Evolutionary conservation across 2,113 vertebrate species (phyloP), one percentile per base, ranked within the genome.

Genomic region (Chlorodrepanis virens): DNA sequence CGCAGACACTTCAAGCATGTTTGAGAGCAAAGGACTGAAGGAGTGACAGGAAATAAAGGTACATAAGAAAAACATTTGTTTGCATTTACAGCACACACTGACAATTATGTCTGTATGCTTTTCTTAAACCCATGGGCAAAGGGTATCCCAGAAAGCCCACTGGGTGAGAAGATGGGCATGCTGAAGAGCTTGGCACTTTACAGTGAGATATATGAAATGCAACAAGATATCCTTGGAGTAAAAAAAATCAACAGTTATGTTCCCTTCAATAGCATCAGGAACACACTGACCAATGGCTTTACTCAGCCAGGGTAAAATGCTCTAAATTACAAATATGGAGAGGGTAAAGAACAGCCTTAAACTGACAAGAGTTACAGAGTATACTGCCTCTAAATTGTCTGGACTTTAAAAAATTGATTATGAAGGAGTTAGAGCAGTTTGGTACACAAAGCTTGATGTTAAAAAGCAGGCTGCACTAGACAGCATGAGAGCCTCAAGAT

Each of bases 401-500:
- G 94, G 89, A 95, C 86, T 50, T 91, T 37, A 93, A 52, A 83
- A 93, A 87, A 49, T 16, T 40, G 63, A 65, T 94, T 91, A 87
- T 53, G 70, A 95, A 93, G 89, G n/a, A 87, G 76, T 86, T 89
- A 72, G 83, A 92, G 93, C 61, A 92, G 84, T 88, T 61, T 92
- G 86, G 95, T 87, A 96, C 79, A 72, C 2, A 7, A 84, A 69
- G 77, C 18, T 83, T 22, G 35, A 94, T 94, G 93, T 97, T 80
- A 78, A 88, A 86, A 89, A 59, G 24, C 50, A 84, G 44, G 83
- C 59, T 71, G 71, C 3, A 5, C 33, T 5, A 83, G 80, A 35
- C 53, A 95, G 92, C 94, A 91, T 6, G 57, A 94, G 97, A 98
- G 95, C 85, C 89, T 77, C n/a, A 53, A 94, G 94, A 97, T 97